phyloP scores from a whole-genome alignment of 2,797 vertebrate genomes.

The Megalops cyprinoides region DNA sequence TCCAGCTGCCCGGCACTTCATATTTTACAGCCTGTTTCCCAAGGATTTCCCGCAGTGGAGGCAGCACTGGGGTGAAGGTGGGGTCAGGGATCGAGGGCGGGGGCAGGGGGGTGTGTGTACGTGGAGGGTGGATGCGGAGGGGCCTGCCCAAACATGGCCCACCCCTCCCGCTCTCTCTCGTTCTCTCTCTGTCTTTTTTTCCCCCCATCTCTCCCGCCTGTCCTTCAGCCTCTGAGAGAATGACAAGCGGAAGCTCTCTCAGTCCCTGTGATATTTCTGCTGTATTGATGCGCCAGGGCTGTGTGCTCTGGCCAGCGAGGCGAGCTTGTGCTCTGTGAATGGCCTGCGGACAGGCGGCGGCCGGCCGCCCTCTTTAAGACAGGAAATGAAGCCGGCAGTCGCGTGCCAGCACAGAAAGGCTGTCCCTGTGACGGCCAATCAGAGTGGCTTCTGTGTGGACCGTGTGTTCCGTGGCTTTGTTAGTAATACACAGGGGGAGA shows the following conservation, averaged over 20 bases:
- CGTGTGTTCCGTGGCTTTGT: background rate
- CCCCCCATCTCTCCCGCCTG: background rate
- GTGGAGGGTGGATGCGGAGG: background rate
- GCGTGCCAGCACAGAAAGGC: background rate
- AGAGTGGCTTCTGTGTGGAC: background rate
- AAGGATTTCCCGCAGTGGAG: constrained; percentile 43
- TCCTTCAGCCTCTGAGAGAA: background rate
- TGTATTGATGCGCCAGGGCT: background rate
- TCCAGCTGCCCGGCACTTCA: constrained; percentile 47
- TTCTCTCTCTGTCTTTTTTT: background rate
- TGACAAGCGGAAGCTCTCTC: background rate
- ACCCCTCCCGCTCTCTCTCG: background rate
- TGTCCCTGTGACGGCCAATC: background rate
- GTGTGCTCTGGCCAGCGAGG: too few species aligned
- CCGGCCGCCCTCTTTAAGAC: background rate
- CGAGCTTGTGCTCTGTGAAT: too few species aligned
- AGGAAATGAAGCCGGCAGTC: background rate
- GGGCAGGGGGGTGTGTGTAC: too few species aligned
- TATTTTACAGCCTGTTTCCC: constrained; percentile 40
- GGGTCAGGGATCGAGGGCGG: background rate
- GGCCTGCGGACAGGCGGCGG: background rate
- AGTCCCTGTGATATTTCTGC: background rate
- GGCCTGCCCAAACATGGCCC: background rate
- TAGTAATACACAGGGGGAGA: too few species aligned
- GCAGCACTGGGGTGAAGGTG: background rate